These are phyloP conservation scores for Ictalurus furcatus DNA, from an alignment of 2,113 vertebrate genomes.

Conservation along the genomic window DNA sequence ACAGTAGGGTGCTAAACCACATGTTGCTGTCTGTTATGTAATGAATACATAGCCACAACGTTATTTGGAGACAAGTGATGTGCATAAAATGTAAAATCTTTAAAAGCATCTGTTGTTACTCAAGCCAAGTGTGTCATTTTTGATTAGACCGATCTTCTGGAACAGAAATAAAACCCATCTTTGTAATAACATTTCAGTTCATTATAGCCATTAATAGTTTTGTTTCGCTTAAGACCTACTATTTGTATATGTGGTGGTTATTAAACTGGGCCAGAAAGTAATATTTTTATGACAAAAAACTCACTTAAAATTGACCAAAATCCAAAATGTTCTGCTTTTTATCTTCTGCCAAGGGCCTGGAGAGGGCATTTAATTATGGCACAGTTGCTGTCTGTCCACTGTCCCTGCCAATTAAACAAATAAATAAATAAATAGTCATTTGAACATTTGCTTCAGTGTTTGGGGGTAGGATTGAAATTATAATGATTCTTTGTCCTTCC, in stretches of 20 bases:
- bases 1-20: not conserved
- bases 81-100: not conserved
- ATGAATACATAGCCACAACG: not conserved
- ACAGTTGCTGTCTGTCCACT: conserved; percentile 1
- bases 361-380: conserved; percentile 3
- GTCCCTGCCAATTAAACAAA: not conserved
- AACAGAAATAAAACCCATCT: not conserved
- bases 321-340: not conserved
- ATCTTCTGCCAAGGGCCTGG: conserved; percentile 1
- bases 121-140: not conserved
- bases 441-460: not conserved
- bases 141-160: not conserved
- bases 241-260: not conserved
- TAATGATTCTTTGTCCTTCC: not conserved
- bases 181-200: not conserved
- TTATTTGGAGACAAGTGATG: not conserved
- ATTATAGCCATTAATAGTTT: not conserved
- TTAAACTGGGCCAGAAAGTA: not conserved
- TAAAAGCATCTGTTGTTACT: not conserved
- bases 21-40: conserved; percentile 5
- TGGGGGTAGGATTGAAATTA: not conserved
- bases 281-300: not conserved
- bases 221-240: not conserved
- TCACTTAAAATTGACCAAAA: not conserved
- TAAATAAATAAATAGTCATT: not conserved